Evolutionary conservation across 2,113 vertebrate genomes (phyloP), one percentile per base, ranked within the genome.

Genomic region (Oenanthe oenanthe): DNA sequence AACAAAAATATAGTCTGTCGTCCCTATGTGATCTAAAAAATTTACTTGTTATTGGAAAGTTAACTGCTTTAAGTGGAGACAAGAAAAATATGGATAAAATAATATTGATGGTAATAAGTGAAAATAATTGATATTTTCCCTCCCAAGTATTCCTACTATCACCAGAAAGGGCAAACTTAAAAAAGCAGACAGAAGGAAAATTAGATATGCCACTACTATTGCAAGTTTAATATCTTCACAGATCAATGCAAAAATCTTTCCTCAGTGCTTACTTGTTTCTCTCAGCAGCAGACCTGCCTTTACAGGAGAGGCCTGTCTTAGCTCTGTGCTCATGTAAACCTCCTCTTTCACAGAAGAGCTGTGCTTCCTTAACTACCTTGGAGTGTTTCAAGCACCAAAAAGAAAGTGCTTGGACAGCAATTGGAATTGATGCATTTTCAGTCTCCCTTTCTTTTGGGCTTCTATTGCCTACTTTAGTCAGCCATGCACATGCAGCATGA

Each of bases 111-210:
- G 7, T 26, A 72, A 56, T 51, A 81, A 53, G 29, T 48, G 15
- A 82, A 89, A 92, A 72, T 45, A 57, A 63, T 29, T 61, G 1
- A 70, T 21, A 68, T 38, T 67, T 76, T 34, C 9, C 31, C 17
- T 70, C 19, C 14, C 66, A 73, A 95, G 76, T 94, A 88, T 78
- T 92, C 94, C 77, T 95, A n/a, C 91, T 94, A 38, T 79, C 93
- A 80, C 50, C 18, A 9, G 80, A 74, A 75, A 92, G 45, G 45
- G 31, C 89, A 94, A 96, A 92, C 68, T 92, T 93, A 17, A 47
- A 38, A 45, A 29, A 51, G 85, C 2, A 60, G 31, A 92, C 4
- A 67, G 40, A 85, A 74, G 50, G 80, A 81, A 60, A 89, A 57
- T 18, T 38, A 72, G 34, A 70, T 62, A 78, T 9, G 6, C 13